Percentiles rank a stretch among this genome's conserved stretches.
Evolutionary conservation across 2,888 invertebrate genomes (phyloP).

Genomic region (Incurvaria masculella): DNA sequence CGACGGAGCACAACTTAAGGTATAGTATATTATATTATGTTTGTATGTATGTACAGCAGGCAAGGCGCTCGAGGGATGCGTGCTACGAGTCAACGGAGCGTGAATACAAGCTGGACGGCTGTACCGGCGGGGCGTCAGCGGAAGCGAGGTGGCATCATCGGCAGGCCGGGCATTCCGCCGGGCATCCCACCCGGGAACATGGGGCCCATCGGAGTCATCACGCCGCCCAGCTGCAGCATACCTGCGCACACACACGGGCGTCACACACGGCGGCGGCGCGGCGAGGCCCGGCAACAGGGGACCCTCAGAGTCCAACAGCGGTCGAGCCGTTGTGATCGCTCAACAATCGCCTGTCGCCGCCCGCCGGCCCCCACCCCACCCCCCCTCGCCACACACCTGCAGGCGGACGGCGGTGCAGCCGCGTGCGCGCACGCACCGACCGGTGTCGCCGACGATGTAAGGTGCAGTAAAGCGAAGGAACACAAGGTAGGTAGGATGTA

Average conservation of each 20-base stretch:
- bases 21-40: too few relatives aligned
- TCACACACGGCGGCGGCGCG: constrained; percentile 12
- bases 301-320: constrained; percentile 35
- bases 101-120: constrained; percentile 1
- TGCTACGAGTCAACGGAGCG: not conserved
- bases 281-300: constrained; percentile 26
- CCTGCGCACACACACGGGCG: constrained; percentile 8
- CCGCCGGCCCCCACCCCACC: constrained; percentile 17
- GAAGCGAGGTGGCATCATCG: constrained; percentile 82
- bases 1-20: too few relatives aligned
- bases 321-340: constrained; percentile 38
- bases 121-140: constrained; percentile 59
- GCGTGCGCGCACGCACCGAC: constrained; percentile 16
- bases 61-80: too few relatives aligned
- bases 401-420: constrained; percentile 5
- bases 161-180: constrained; percentile 41
- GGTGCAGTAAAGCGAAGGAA: constrained; percentile 45
- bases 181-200: constrained; percentile 34
- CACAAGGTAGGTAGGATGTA: constrained; percentile 44
- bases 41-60: too few relatives aligned
- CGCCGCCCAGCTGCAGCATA: constrained; percentile 33
- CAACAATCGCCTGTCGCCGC: constrained; percentile 38
- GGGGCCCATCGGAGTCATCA: constrained; percentile 52
- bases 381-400: constrained; percentile 9
- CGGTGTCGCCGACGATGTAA: constrained; percentile 22